Conservation (phyloP, 2,113 vertebrate genomes). For the Poeciliopsis prolifica region DNA sequence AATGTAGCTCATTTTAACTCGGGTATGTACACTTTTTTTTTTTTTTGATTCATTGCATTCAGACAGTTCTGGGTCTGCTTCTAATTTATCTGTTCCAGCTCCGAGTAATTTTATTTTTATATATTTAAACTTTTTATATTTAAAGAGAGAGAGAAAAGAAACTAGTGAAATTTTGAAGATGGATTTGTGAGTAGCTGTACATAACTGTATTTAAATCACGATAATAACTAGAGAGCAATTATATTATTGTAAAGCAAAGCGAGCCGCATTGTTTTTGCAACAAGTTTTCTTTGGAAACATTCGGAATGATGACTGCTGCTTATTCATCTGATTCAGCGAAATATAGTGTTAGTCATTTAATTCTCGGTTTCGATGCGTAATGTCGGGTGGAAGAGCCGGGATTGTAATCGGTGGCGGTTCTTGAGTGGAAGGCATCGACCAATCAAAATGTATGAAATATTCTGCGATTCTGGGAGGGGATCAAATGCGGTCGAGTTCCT, state of each 20-base stretch:
- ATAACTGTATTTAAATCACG: constrained; percentile 61
- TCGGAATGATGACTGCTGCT: constrained; percentile 6
- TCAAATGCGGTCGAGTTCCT: too few species aligned
- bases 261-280: neutral
- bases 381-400: constrained; percentile 15
- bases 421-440: neutral
- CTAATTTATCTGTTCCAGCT: constrained; percentile 56
- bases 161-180: constrained; percentile 11
- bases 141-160: constrained; percentile 28
- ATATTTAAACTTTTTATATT: constrained; percentile 65
- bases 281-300: neutral
- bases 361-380: neutral
- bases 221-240: constrained; percentile 17
- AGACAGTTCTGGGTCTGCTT: neutral
- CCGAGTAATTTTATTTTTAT: constrained; percentile 61
- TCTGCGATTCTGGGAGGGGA: too few species aligned
- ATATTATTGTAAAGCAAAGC: constrained; percentile 37
- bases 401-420: neutral
- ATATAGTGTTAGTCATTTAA: neutral
- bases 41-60: neutral
- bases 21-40: neutral
- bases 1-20: neutral
- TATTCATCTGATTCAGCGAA: neutral
- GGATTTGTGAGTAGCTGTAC: constrained; percentile 37
- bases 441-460: neutral